Base-by-base conservation (phyloP, 2,888 invertebrate species). In the Epirrhoe tristata region DNA sequence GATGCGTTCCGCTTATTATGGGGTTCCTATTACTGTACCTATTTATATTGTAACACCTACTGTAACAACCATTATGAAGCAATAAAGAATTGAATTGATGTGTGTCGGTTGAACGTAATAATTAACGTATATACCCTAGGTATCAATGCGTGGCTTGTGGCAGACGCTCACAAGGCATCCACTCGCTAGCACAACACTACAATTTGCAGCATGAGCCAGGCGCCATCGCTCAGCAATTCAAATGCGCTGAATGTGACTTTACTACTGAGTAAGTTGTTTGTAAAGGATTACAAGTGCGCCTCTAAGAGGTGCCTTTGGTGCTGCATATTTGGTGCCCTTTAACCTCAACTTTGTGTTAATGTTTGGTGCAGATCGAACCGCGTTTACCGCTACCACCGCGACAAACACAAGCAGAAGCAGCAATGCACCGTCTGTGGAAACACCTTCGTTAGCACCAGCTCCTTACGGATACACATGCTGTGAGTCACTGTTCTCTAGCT, bases 211-310 rank as follows among this genome's bases (percentile, higher is more conserved):
- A 91, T 48, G 4, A 54, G 58, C 0, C 63, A 0, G 74, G 62
- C 0, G 61, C 65, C 0, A 80, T 86, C 0, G 77, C 73, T 6
- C 79, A 82, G 0, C 67, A 75, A 0, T 89, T 82, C 63, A 74
- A 74, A 0, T 91, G 92, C 65, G 72, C 74, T 0, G 71, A 81
- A 0, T 91, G 92, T 55, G 87, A 82, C 0, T 90, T 79, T 46
- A 81, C 79, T 0, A 85, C 89, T 0, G 75, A 78, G 91, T 91
- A n/a, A 85, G 89, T 81, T 10, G n/a, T n/a, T n/a, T n/a, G n/a
- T n/a, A n/a, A n/a, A n/a, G n/a, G n/a, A n/a, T n/a, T n/a, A n/a
- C n/a, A n/a, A n/a, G n/a, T n/a, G n/a, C n/a, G n/a, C n/a, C n/a
- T n/a, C n/a, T n/a, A n/a, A n/a, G n/a, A n/a, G n/a, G n/a, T n/a